These are phyloP conservation scores for Porites divaricata DNA, from an alignment of 92 coral and sea anemone genomes.

Conservation along the genomic window DNA sequence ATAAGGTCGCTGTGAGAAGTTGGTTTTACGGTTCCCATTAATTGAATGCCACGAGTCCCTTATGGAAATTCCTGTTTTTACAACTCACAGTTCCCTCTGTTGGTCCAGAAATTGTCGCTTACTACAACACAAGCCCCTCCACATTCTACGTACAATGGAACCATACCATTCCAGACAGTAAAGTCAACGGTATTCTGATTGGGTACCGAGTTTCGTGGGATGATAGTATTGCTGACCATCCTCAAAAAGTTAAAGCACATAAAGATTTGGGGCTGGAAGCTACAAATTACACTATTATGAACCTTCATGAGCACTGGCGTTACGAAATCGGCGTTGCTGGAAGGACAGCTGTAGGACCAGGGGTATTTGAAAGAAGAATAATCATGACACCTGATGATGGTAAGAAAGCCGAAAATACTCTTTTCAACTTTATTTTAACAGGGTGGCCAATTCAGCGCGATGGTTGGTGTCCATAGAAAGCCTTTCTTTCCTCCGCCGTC, in stretches of 20 bases:
- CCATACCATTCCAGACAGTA: slow-evolving; percentile 50
- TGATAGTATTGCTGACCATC: neutral
- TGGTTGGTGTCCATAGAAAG: no score
- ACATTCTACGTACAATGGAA: slow-evolving; percentile 65
- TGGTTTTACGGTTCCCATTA: no score
- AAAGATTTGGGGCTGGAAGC: slow-evolving; percentile 34
- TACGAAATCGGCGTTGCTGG: slow-evolving; percentile 57
- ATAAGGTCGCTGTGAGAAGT: no score
- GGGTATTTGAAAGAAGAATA: neutral
- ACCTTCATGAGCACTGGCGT: slow-evolving; percentile 42
- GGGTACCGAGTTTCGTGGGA: slow-evolving; percentile 59
- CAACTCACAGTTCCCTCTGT: slow-evolving; percentile 47
- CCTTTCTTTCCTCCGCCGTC: no score
- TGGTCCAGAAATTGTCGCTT: slow-evolving; percentile 54
- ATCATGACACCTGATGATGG: slow-evolving; percentile 18
- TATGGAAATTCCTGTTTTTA: neutral
- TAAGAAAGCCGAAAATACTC: neutral
- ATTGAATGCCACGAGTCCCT: neutral
- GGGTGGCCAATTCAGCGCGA: no score
- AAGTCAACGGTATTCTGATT: slow-evolving; percentile 51
- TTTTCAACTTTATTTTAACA: no score
- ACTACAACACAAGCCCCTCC: slow-evolving; percentile 49
- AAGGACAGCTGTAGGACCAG: slow-evolving; percentile 51
- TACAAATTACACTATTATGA: slow-evolving; percentile 48
- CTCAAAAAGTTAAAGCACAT: neutral